Evolutionary conservation across 2,113 vertebrate genomes (phyloP).

Genomic region (Archocentrus centrarchus): DNA sequence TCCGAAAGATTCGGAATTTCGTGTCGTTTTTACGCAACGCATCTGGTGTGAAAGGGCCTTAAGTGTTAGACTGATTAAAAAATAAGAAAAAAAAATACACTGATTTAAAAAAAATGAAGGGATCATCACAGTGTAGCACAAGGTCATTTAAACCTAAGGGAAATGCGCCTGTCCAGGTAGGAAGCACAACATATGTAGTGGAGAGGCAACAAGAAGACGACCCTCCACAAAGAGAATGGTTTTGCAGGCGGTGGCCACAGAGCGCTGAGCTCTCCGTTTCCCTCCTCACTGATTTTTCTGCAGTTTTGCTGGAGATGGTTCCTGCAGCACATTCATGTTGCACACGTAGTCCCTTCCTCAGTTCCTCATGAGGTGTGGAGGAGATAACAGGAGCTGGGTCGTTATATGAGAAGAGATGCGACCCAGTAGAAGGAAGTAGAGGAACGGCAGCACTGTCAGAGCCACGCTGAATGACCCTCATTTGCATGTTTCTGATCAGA

Average conservation of each 20-base stretch:
- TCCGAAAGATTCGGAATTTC: too few relatives aligned
- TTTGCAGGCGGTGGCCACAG: neutral
- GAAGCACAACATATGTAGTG: neutral
- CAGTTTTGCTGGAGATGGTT: neutral
- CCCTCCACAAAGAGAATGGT: neutral
- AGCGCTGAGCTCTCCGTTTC: neutral
- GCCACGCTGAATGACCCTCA: neutral
- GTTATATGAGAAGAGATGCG: neutral
- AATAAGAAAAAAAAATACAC: neutral
- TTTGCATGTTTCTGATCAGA: neutral
- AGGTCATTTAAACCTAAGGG: neutral
- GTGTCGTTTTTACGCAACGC: too few relatives aligned
- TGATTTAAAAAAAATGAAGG: neutral
- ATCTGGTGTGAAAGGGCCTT: too few relatives aligned
- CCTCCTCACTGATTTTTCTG: neutral
- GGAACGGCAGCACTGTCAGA: accelerated
- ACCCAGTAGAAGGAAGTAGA: neutral
- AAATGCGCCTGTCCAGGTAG: neutral
- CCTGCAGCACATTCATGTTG: accelerated
- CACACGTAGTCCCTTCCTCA: neutral
- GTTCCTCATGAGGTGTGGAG: neutral
- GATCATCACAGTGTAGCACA: neutral
- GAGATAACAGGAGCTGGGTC: neutral
- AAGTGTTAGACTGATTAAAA: accelerated
- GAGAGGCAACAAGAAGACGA: neutral